These are phyloP conservation scores for Serranus cabrilla DNA, from an alignment of 2,797 vertebrate species.

Conservation along the genomic window DNA sequence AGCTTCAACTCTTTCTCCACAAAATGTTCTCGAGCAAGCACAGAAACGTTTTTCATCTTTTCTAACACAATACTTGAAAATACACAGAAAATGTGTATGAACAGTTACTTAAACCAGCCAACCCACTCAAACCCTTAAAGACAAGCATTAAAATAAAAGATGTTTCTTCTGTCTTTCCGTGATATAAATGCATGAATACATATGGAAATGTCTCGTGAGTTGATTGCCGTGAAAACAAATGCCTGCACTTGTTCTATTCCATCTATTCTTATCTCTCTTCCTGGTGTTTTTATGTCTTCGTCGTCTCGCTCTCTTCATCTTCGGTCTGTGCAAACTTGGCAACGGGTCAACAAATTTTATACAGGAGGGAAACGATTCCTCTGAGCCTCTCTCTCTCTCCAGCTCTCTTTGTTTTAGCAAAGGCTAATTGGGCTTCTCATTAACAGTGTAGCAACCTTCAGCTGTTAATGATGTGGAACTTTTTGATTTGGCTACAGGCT, in stretches of 20 bases:
- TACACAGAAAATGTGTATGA: too few relatives aligned
- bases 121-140: too few relatives aligned
- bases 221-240: neutral
- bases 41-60: too few relatives aligned
- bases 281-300: neutral
- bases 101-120: too few relatives aligned
- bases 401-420: slow-evolving; percentile 61
- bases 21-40: too few relatives aligned
- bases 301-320: neutral
- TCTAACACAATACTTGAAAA: too few relatives aligned
- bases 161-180: neutral
- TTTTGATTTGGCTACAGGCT: slow-evolving; percentile 80
- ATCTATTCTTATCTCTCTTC: neutral
- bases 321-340: slow-evolving; percentile 40
- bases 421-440: slow-evolving; percentile 83
- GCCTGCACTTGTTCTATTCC: neutral
- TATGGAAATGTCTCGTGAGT: neutral
- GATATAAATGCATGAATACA: neutral
- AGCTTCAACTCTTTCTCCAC: too few relatives aligned
- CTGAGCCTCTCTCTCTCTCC: slow-evolving; percentile 32
- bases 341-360: slow-evolving; percentile 67
- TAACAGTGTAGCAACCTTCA: slow-evolving; percentile 81
- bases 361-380: slow-evolving; percentile 56
- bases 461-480: slow-evolving; percentile 82
- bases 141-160: too few relatives aligned